Conservation (phyloP, 2,113 vertebrate genomes). For the Piprites chloris region DNA sequence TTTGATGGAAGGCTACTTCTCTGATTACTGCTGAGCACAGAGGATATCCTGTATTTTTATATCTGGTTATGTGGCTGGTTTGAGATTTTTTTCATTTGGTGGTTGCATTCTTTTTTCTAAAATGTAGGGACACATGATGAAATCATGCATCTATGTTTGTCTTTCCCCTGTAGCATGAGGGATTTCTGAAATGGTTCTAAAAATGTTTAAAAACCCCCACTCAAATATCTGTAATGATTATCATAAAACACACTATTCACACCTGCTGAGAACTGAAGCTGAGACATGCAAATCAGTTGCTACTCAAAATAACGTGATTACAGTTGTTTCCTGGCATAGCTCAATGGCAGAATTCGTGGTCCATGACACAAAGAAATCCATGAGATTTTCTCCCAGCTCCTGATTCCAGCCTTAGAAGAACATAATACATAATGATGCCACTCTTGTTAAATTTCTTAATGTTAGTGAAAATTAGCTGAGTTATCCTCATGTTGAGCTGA, state of each 20-base stretch:
- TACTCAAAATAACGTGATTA: neutral
- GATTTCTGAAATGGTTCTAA: neutral
- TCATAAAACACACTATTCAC: neutral
- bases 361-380: neutral
- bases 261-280: neutral
- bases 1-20: neutral
- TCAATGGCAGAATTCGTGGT: neutral
- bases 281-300: neutral
- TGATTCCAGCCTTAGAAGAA: neutral
- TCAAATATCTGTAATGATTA: neutral
- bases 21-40: neutral
- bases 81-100: too few relatives aligned
- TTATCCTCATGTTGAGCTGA: neutral
- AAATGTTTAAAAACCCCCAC: neutral
- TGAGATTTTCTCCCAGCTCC: neutral
- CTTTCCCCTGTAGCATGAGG: neutral
- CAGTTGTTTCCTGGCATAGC: neutral
- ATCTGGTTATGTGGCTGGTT: neutral
- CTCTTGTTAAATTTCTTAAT: neutral
- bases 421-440: neutral
- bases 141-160: neutral
- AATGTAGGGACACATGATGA: neutral
- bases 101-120: neutral
- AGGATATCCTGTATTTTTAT: neutral
- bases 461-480: neutral